These are phyloP conservation scores for Leontocebus nigricollis DNA, from an alignment of 2,797 vertebrate genomes.

Conservation along the genomic window DNA sequence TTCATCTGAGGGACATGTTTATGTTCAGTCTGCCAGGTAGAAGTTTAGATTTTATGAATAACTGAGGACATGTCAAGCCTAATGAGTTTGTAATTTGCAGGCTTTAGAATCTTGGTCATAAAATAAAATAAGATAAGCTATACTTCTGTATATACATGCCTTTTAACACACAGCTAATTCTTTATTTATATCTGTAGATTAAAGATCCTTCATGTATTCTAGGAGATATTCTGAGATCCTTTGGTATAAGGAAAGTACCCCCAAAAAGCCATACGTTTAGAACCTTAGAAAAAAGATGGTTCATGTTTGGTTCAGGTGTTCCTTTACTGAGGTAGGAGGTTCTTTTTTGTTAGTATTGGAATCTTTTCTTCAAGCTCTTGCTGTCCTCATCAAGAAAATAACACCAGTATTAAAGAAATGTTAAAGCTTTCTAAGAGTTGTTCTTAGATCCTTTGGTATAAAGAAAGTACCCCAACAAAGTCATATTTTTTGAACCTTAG, in stretches of 20 bases:
- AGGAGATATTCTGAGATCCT: not conserved
- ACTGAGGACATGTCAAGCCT: not conserved
- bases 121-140: constrained; percentile 10
- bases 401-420: not conserved
- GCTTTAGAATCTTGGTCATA: not conserved
- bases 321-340: not conserved
- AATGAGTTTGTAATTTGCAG: constrained; percentile 12
- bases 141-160: not conserved
- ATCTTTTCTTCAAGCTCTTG: not conserved
- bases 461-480: not conserved
- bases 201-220: not conserved
- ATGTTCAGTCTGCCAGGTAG: not conserved
- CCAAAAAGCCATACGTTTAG: not conserved
- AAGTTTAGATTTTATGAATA: constrained; percentile 46
- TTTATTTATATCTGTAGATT: not conserved
- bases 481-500: not conserved
- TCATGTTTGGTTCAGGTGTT: not conserved
- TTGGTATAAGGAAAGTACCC: not conserved
- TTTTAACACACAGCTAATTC: not conserved
- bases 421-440: not conserved
- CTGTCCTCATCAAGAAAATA: not conserved
- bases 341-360: not conserved
- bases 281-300: not conserved
- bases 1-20: constrained; percentile 39
- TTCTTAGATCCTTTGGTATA: not conserved